phyloP scores from a whole-genome alignment of 2,888 invertebrate genomes.

The Disparrhopalites patrizii region DNA sequence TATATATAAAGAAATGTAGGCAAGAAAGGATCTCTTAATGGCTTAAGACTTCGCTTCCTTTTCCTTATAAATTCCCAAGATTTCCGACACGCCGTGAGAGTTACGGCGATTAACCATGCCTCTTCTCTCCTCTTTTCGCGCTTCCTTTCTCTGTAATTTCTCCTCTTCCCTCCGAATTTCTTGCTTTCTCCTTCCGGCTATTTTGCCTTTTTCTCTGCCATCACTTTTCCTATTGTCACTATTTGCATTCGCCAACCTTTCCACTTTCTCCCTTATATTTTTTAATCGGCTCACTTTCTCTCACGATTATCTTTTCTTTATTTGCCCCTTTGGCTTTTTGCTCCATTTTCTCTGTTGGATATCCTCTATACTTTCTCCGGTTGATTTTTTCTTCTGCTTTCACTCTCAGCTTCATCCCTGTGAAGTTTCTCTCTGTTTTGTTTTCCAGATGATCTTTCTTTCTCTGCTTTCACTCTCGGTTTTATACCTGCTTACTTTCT shows the following conservation, averaged over 20 bases:
- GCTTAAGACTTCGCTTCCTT: background rate
- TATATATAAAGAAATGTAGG: too few species aligned
- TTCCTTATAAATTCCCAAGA: slow-evolving; percentile 1
- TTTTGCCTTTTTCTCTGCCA: too few species aligned
- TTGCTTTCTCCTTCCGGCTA: too few species aligned
- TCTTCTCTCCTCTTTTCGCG: too few species aligned
- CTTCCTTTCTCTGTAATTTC: too few species aligned
- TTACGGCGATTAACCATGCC: too few species aligned
- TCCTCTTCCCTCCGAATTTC: too few species aligned
- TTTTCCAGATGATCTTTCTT: background rate
- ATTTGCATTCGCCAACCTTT: too few species aligned
- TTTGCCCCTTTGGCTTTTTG: background rate
- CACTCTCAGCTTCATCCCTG: background rate
- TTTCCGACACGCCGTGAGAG: slow-evolving; percentile 1
- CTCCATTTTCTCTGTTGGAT: background rate
- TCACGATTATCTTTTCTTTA: background rate
- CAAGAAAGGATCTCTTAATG: too few species aligned
- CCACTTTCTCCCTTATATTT: too few species aligned
- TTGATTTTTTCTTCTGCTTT: background rate
- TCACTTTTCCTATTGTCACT: too few species aligned
- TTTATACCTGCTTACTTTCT: slow-evolving; percentile 8
- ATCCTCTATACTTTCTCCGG: slow-evolving; percentile 6
- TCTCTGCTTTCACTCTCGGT: slow-evolving; percentile 3
- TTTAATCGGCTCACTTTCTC: background rate
- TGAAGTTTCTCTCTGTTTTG: background rate